Evolutionary conservation across 2,113 vertebrate genomes (phyloP).

Genomic region (Xenopus laevis): DNA sequence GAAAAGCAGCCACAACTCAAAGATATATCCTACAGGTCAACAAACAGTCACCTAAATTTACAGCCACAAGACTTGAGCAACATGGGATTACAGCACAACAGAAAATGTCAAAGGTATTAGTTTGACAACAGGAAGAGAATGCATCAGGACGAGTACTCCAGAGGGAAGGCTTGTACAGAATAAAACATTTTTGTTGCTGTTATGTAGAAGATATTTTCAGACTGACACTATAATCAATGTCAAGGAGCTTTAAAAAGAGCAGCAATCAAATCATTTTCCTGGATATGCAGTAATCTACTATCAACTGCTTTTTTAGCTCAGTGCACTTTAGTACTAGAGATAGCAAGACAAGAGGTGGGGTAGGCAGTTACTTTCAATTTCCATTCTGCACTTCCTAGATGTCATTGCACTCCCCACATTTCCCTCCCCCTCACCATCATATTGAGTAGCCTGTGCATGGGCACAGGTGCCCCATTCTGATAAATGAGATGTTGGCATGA

Average conservation of each 20-base stretch:
- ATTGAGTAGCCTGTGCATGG: no score
- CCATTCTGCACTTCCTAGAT: no score
- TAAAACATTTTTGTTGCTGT: constrained; percentile 22
- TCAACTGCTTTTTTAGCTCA: no score
- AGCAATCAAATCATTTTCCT: constrained; percentile 5
- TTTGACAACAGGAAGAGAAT: constrained; percentile 30
- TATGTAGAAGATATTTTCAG: constrained; percentile 13
- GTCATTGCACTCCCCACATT: no score
- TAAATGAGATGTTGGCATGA: no score
- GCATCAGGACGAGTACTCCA: constrained; percentile 24
- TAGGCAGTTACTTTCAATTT: no score
- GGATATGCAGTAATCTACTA: not conserved
- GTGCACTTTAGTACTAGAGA: no score
- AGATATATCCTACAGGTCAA: constrained; percentile 9
- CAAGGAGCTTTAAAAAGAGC: constrained; percentile 13
- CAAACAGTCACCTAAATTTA: constrained; percentile 22
- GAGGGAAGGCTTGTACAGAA: constrained; percentile 17
- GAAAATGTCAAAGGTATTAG: constrained; percentile 1
- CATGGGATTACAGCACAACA: constrained; percentile 21
- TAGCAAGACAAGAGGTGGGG: no score
- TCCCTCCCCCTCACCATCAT: no score
- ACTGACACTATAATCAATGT: constrained; percentile 24
- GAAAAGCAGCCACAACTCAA: not conserved
- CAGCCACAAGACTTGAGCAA: not conserved
- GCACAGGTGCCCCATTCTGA: no score